Conservation (phyloP, 2,797 vertebrate genomes). For the Uromys caudimaculatus region DNA sequence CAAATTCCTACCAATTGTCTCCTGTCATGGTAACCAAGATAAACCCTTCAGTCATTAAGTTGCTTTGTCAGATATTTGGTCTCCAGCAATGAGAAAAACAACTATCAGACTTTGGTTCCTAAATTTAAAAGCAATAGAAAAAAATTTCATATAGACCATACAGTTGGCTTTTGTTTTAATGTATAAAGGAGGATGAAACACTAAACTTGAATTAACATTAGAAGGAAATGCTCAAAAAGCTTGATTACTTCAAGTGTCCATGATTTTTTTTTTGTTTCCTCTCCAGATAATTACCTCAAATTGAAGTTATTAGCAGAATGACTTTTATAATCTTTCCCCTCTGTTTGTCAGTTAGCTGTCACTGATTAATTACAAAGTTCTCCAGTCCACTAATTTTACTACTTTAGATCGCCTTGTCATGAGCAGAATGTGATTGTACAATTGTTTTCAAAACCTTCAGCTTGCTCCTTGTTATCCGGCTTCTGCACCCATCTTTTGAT, state of each 20-base stretch:
- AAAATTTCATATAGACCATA: conserved; percentile 6
- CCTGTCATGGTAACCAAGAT: not conserved
- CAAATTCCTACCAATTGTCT: not conserved
- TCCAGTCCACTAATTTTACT: not conserved
- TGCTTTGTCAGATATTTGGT: not conserved
- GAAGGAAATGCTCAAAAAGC: conserved; percentile 44
- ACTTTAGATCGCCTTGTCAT: not conserved
- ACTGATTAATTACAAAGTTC: conserved; percentile 51
- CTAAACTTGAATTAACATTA: conserved; percentile 45
- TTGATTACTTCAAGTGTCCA: conserved; percentile 11
- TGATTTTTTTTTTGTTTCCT: conserved; percentile 64
- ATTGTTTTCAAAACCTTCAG: conserved; percentile 12
- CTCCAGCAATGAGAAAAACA: not conserved
- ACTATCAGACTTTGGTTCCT: not conserved
- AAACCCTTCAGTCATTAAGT: not conserved
- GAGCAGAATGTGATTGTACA: conserved; percentile 8
- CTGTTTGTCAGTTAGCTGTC: conserved; percentile 22
- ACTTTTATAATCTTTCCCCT: not conserved
- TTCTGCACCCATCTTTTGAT: conserved; percentile 20
- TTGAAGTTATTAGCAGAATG: conserved; percentile 57
- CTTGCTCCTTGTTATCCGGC: not conserved
- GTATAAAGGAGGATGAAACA: not conserved
- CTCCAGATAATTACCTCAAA: conserved; percentile 33
- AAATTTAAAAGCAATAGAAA: conserved; percentile 50
- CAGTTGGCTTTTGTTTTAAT: conserved; percentile 18